phyloP scores from a whole-genome alignment of 1,140 invertebrate species.

The Protaetia brevitarsis region DNA sequence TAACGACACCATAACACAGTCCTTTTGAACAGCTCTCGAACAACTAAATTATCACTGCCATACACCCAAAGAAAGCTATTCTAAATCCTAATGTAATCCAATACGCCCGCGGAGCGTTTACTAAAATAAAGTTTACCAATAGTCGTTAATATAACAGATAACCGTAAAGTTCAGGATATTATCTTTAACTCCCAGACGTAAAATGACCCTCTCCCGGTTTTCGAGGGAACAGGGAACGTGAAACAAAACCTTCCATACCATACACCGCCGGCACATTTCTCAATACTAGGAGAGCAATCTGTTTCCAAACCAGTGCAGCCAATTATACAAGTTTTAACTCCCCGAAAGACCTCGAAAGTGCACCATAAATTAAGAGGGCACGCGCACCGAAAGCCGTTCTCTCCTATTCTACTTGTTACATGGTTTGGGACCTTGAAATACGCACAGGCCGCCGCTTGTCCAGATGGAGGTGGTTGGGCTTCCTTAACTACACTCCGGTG shows the following conservation, averaged over 20 bases:
- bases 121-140: constrained; percentile 12
- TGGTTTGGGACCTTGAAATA: no score
- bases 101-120: not conserved
- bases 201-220: constrained; percentile 29
- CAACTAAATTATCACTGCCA: no score
- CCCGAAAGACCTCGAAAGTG: constrained; percentile 37
- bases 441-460: no score
- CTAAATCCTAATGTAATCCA: constrained; percentile 10
- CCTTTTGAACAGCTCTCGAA: no score
- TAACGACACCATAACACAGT: no score
- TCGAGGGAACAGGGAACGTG: constrained; percentile 32
- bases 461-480: no score
- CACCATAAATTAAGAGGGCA: constrained; percentile 17
- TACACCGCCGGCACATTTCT: constrained; percentile 37
- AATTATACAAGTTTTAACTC: constrained; percentile 43
- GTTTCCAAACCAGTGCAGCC: constrained; percentile 44
- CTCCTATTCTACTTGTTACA: no score
- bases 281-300: constrained; percentile 45
- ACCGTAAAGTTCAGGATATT: constrained; percentile 31
- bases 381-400: no score
- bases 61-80: no score
- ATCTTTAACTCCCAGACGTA: constrained; percentile 35
- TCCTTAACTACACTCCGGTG: no score
- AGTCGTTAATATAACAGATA: constrained; percentile 19
- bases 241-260: constrained; percentile 39